Conservation (phyloP, 2,888 invertebrate species). For the Andrena marginata region DNA sequence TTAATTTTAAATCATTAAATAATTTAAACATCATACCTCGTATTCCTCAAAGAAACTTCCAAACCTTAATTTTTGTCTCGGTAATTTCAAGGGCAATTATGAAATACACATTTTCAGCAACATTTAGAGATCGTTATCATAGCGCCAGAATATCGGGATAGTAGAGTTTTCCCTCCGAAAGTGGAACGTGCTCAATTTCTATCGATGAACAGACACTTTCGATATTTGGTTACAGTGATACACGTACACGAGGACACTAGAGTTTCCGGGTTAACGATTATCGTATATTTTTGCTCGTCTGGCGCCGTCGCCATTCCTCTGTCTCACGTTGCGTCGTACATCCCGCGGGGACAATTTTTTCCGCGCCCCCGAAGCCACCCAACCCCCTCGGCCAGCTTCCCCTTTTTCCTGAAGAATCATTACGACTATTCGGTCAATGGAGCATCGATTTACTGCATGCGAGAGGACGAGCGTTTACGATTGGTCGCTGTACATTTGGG, state of each 20-base stretch:
- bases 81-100: not conserved
- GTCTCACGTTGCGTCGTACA: constrained; percentile 44
- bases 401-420: constrained; percentile 49
- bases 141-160: constrained; percentile 15
- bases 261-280: constrained; percentile 59
- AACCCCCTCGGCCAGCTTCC: not conserved
- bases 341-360: constrained; percentile 60
- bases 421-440: constrained; percentile 56
- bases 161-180: constrained; percentile 6
- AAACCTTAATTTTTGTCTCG: not conserved
- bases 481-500: constrained; percentile 14
- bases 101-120: constrained; percentile 13
- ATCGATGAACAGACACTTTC: constrained; percentile 56
- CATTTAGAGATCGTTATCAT: constrained; percentile 40
- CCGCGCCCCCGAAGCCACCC: not conserved
- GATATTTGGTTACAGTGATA: constrained; percentile 41
- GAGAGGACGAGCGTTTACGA: not conserved
- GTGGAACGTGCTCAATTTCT: constrained; percentile 46
- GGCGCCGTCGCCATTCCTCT: constrained; percentile 19
- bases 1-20: no score
- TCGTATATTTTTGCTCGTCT: constrained; percentile 52
- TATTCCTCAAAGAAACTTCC: no score
- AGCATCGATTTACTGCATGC: constrained; percentile 55
- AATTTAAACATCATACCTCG: no score
- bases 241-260: constrained; percentile 1